Conservation (phyloP, 2,113 vertebrate species). For the Telmatochromis sp. region DNA sequence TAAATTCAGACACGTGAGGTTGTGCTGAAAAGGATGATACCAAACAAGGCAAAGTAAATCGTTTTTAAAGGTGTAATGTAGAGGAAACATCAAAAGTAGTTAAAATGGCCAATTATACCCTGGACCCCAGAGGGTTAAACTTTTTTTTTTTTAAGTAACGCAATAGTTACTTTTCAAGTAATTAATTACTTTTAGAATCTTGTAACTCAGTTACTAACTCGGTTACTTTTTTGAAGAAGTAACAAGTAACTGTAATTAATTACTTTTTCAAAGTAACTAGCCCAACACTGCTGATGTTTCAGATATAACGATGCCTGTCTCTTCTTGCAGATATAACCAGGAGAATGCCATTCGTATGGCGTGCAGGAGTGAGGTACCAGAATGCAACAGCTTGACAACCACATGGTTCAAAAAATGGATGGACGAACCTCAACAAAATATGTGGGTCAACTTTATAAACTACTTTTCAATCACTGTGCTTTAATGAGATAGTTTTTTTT, state of each 20-base stretch:
- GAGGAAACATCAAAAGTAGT: no score
- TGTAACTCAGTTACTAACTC: no score
- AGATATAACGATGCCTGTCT: background rate
- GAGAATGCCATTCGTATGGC: conserved; percentile 76
- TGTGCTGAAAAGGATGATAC: no score
- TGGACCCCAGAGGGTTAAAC: no score
- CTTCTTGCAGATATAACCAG: conserved; percentile 77
- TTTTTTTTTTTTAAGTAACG: no score
- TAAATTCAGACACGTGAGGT: no score
- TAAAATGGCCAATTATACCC: no score
- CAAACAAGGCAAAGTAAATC: no score
- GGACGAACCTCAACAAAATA: fast-evolving
- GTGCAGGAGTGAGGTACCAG: conserved; percentile 66
- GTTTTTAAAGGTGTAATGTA: no score
- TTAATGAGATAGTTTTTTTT: background rate
- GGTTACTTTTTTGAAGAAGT: no score
- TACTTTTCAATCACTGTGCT: background rate
- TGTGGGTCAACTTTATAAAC: conserved; percentile 61
- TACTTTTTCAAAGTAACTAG: background rate
- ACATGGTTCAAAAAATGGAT: conserved; percentile 50
- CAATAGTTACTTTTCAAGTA: no score
- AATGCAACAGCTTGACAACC: conserved; percentile 58
- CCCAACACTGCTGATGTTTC: background rate
- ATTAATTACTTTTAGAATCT: no score
- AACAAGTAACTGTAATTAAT: background rate